Evolutionary conservation across 37 sponge, comb jelly and placozoan species (phyloP).

Genomic region (Geodia barretti): DNA sequence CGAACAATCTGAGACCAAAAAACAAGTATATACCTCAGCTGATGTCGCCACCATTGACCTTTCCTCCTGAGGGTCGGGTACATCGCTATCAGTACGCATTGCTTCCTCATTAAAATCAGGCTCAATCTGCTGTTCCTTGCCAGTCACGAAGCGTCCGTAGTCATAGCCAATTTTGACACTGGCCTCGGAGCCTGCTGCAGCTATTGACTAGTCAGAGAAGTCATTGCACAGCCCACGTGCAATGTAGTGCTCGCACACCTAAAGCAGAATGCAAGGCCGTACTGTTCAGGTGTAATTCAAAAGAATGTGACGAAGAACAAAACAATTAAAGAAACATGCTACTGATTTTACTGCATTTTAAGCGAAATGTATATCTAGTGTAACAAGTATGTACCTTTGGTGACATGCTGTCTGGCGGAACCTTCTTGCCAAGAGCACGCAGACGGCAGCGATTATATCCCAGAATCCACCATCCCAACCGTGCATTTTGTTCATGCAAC

Average conservation of each 20-base stretch:
- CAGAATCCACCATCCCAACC: conserved; percentile 11
- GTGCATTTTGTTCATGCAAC: neutral
- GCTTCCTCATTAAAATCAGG: conserved; percentile 9
- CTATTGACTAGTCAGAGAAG: conserved; percentile 47
- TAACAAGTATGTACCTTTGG: neutral
- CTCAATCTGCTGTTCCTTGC: conserved; percentile 20
- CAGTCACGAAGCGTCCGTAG: conserved; percentile 50
- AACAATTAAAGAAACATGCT: no score
- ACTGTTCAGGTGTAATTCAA: neutral
- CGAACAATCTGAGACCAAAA: neutral
- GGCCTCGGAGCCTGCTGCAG: conserved; percentile 36
- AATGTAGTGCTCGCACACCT: no score
- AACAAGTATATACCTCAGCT: conserved; percentile 42
- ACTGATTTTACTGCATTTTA: conserved; percentile 2
- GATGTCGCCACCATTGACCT: conserved; percentile 46
- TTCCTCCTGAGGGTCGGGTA: conserved; percentile 44
- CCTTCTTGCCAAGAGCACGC: conserved; percentile 55
- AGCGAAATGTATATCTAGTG: neutral
- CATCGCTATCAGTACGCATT: conserved; percentile 6
- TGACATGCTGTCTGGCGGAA: conserved; percentile 38
- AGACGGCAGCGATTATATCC: conserved; percentile 51
- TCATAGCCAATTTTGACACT: conserved; percentile 45
- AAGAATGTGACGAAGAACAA: no score
- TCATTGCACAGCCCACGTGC: no score
- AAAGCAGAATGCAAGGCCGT: neutral